Conservation (phyloP, 37 sponge, comb jelly and placozoan species). For the Axinella damicornis region DNA sequence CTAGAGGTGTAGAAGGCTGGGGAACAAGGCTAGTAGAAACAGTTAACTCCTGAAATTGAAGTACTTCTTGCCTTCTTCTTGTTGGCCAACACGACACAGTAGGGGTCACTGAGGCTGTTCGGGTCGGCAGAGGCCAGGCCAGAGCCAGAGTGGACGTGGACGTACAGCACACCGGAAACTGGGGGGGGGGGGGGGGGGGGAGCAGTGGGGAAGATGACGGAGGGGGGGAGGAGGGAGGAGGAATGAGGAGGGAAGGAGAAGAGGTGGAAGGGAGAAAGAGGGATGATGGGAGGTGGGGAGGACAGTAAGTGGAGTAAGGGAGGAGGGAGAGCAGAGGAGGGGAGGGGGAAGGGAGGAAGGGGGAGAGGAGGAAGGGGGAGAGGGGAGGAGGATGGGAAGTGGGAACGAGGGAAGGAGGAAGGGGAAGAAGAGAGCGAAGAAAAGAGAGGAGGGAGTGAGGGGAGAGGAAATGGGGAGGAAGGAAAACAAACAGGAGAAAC, state of each 20-base stretch:
- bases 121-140: constrained; percentile 23
- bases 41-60: too few relatives aligned
- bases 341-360: neutral
- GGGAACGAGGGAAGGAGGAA: neutral
- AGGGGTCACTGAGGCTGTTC: constrained; percentile 63
- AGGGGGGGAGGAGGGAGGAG: neutral
- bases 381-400: neutral
- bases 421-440: neutral
- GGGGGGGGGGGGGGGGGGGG: neutral
- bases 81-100: constrained; percentile 54
- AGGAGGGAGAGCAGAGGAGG: neutral
- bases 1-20: too few relatives aligned
- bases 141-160: constrained; percentile 46
- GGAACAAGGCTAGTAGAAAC: too few relatives aligned
- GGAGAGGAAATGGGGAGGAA: too few relatives aligned
- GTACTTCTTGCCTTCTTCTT: constrained; percentile 49
- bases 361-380: neutral
- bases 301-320: neutral
- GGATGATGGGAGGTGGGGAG: neutral
- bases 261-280: neutral
- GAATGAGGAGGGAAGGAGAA: neutral
- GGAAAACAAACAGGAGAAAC: too few relatives aligned
- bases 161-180: constrained; percentile 61
- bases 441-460: neutral
- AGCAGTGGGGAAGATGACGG: neutral